Percentiles rank a stretch among this genome's conserved stretches.
phyloP scores from a whole-genome alignment of 1,140 invertebrate species.

The Euborellia annulipes region DNA sequence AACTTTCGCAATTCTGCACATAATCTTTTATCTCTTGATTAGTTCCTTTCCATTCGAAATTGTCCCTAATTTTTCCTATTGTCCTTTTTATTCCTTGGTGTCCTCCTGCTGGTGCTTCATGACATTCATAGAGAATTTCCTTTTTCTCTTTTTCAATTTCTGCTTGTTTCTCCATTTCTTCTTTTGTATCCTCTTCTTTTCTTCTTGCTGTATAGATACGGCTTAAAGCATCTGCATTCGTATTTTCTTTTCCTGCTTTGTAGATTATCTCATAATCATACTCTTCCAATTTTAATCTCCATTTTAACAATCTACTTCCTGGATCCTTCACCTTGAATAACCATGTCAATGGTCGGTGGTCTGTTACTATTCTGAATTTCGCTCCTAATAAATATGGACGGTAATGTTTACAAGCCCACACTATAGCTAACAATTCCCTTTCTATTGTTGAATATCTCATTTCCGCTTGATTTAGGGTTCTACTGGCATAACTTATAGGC shows the following conservation, averaged over 20 bases:
- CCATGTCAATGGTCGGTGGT: slow-evolving; percentile 25
- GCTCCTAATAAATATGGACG: slow-evolving; percentile 26
- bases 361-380: slow-evolving; percentile 25
- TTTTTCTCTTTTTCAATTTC: no score
- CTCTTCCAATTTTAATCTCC: slow-evolving; percentile 12
- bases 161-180: no score
- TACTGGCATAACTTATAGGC: slow-evolving; percentile 19
- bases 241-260: neutral
- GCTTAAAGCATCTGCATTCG: slow-evolving; percentile 12
- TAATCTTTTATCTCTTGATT: no score
- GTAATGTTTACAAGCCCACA: slow-evolving; percentile 30
- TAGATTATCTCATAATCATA: slow-evolving; percentile 2
- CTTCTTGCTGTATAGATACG: neutral
- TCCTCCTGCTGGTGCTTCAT: no score
- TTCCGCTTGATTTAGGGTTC: slow-evolving; percentile 17
- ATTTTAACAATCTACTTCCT: slow-evolving; percentile 20
- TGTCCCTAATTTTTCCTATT: no score
- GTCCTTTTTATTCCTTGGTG: no score
- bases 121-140: no score
- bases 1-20: no score
- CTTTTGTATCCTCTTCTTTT: neutral
- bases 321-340: slow-evolving; percentile 22
- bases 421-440: slow-evolving; percentile 24
- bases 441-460: slow-evolving; percentile 20
- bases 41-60: no score